These are phyloP conservation scores for Clivina fossor DNA, from an alignment of 2,888 invertebrate species.

Conservation along the genomic window DNA sequence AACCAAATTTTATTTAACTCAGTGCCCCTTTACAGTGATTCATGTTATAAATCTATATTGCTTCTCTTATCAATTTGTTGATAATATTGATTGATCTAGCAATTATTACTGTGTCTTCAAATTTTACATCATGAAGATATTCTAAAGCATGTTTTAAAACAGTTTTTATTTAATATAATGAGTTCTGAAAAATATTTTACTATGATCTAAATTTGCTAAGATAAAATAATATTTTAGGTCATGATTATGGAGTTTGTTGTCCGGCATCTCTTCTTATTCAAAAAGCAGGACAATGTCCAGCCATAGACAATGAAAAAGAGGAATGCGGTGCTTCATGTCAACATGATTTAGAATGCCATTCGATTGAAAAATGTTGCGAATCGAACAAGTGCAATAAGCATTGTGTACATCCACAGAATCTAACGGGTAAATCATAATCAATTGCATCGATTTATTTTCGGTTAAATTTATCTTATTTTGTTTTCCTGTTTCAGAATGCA, in stretches of 20 bases:
- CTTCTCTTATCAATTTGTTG: too few relatives aligned
- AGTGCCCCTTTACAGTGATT: too few relatives aligned
- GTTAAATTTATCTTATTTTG: neutral
- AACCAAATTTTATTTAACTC: too few relatives aligned
- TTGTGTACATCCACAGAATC: slow-evolving; percentile 73
- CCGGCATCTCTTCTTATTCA: slow-evolving; percentile 74
- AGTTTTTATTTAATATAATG: too few relatives aligned
- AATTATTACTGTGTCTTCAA: too few relatives aligned
- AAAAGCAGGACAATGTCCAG: slow-evolving; percentile 78
- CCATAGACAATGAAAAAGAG: slow-evolving; percentile 50
- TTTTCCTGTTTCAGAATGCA: slow-evolving; percentile 59
- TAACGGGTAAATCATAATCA: slow-evolving; percentile 58
- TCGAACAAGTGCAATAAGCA: slow-evolving; percentile 72
- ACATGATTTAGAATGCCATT: slow-evolving; percentile 80
- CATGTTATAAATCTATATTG: too few relatives aligned
- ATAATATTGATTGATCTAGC: too few relatives aligned
- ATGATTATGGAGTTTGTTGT: slow-evolving; percentile 87
- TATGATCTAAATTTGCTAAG: neutral
- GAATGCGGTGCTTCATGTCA: slow-evolving; percentile 69
- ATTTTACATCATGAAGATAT: too few relatives aligned
- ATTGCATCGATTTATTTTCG: neutral
- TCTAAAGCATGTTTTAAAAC: too few relatives aligned
- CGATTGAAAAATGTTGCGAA: slow-evolving; percentile 79
- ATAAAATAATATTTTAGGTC: slow-evolving; percentile 61
- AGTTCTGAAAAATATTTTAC: too few relatives aligned